These are phyloP conservation scores for Theodoxus fluviatilis DNA, from an alignment of 2,888 invertebrate species.

Conservation along the genomic window DNA sequence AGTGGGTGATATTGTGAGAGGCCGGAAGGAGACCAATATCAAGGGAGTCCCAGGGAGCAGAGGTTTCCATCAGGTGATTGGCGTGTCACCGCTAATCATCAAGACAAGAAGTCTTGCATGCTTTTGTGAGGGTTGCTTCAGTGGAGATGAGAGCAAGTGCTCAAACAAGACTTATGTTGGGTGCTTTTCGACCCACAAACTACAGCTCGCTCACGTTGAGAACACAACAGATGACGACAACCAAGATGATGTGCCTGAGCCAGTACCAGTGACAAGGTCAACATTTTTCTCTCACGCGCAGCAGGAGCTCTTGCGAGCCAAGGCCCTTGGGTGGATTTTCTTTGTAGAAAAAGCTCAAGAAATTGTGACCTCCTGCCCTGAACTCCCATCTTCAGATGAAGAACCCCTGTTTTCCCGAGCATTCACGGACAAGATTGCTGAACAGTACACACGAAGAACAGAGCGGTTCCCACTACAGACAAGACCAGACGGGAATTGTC, in stretches of 20 bases:
- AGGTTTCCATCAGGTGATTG: neutral
- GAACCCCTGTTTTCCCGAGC: neutral
- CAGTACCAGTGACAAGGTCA: no score
- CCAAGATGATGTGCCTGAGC: no score
- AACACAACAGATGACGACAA: no score
- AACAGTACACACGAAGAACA: neutral
- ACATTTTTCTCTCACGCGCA: no score
- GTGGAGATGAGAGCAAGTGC: neutral
- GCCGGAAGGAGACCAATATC: neutral
- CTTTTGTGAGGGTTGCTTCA: neutral
- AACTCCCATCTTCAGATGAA: neutral
- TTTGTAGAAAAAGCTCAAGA: neutral
- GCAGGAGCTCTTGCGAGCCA: no score
- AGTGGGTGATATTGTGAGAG: neutral
- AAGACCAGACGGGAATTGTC: neutral
- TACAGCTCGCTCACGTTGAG: no score
- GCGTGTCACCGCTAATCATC: neutral
- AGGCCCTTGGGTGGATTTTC: neutral
- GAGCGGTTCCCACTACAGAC: neutral
- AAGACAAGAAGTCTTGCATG: neutral
- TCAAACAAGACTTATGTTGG: neutral
- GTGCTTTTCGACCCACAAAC: no score
- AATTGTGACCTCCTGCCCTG: neutral
- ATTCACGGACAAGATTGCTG: neutral
- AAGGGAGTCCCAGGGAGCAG: neutral